phyloP scores from a whole-genome alignment of 37 sponge, comb jelly and placozoan species.

The Theonella swinhoei region DNA sequence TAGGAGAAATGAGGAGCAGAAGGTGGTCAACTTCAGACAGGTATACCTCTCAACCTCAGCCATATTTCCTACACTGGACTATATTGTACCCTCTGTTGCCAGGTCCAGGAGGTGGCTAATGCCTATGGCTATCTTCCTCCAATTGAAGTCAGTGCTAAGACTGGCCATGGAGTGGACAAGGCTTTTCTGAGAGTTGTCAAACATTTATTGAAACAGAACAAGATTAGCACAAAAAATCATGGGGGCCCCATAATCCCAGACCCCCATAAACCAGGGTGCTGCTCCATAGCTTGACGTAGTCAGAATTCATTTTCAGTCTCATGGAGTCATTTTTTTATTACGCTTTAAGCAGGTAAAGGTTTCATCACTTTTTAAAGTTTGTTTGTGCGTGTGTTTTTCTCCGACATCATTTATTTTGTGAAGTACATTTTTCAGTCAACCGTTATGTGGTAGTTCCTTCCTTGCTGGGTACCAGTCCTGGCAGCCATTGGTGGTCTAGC shows the following conservation, averaged over 20 bases:
- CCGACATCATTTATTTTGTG: no score
- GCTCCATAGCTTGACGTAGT: no score
- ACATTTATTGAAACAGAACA: slow-evolving; percentile 7
- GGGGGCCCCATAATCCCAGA: neutral
- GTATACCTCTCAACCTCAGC: neutral
- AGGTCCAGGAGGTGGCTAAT: slow-evolving; percentile 34
- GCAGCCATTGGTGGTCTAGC: no score
- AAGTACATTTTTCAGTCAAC: no score
- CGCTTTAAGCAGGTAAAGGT: no score
- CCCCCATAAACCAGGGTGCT: neutral
- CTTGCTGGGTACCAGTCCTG: no score
- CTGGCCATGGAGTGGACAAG: slow-evolving; percentile 45
- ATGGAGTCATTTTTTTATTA: no score
- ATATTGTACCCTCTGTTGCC: neutral
- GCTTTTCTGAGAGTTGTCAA: slow-evolving; percentile 25
- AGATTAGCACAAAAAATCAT: neutral
- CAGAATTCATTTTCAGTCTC: no score
- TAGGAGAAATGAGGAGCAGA: neutral
- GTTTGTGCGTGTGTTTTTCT: no score
- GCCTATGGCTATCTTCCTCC: slow-evolving; percentile 30
- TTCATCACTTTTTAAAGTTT: no score
- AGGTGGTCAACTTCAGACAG: slow-evolving; percentile 3
- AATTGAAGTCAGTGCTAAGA: slow-evolving; percentile 66
- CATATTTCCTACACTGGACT: no score
- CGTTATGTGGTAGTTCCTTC: no score